Base-by-base conservation (phyloP, 2,113 vertebrate species). In the Oryzias melastigma region DNA sequence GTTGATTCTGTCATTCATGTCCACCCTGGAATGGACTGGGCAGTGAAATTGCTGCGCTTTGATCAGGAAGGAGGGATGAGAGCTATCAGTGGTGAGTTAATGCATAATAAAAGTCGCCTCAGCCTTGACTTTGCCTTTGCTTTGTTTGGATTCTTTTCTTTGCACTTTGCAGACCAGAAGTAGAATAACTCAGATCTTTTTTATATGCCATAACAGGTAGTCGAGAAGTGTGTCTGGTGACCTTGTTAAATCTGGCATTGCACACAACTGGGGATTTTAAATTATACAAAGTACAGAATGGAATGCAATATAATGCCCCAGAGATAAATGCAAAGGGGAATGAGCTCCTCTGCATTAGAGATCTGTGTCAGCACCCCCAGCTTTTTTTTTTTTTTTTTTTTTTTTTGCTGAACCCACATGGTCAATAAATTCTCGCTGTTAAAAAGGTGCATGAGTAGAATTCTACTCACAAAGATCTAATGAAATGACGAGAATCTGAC, bases 401-500 rank as follows among this genome's bases (percentile, higher is more conserved):
- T 3, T 46, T 74, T 75, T 62, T 46, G 54, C 76, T 65, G 72
- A 84, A 81, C 68, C 52, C 73, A 68, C 75, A 75, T 58, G 45
- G 68, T 85, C 83, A 80, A 81, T 83, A 78, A 53, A 78, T 81
- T 70, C 65, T 62, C 5, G 1, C 66, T 35, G 55, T 73, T 81
- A 73, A 75, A 78, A 77, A 75, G 75, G 77, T 17, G 58, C 81
- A 80, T 59, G 65, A 79, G 85, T 62, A 44, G 73, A 75, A 78
- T 80, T 75, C 22, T 52, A 5, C 59, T 60, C 72, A 65, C 62
- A 42, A 67, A 83, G 71, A 84, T 83, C 82, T 78, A 76, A 82
- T 80, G 79, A 78, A 89, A 83, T 81, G 79, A 84, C 47, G 54
- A 59, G 54, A 75, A 82, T 75, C 55, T 87, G 83, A 84, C 88